Conservation (phyloP, 2,113 vertebrate genomes). For the Lontra canadensis region DNA sequence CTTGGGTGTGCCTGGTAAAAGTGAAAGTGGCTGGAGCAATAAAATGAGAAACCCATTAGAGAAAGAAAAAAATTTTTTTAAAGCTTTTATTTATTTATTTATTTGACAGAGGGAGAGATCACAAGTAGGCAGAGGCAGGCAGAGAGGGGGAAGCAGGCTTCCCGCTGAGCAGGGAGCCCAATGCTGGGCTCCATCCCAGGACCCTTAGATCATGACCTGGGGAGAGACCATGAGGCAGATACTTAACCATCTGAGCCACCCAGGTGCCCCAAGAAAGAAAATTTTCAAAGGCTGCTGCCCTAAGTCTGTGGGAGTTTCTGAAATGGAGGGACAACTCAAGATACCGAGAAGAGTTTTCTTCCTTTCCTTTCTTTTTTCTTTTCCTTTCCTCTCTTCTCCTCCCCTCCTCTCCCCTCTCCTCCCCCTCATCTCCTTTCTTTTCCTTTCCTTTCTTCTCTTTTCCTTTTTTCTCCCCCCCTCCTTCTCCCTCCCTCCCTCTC, state of each 20-base stretch:
- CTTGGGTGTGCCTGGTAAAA: neutral
- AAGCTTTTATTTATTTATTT: too few species aligned
- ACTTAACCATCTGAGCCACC: too few species aligned
- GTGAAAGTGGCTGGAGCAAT: neutral
- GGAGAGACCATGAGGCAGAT: too few species aligned
- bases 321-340: neutral
- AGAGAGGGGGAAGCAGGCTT: too few species aligned
- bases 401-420: rapidly evolving
- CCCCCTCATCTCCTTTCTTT: rapidly evolving
- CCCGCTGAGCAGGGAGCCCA: too few species aligned
- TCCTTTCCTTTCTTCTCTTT: neutral
- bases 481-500: rapidly evolving
- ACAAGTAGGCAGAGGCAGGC: too few species aligned
- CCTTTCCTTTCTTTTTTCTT: too few species aligned
- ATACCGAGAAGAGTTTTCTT: neutral
- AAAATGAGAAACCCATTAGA: neutral
- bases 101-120: too few species aligned
- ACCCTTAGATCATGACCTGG: too few species aligned
- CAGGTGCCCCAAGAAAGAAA: neutral
- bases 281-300: neutral
- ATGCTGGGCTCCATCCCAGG: too few species aligned
- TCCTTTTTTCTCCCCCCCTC: rapidly evolving
- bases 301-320: neutral
- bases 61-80: neutral
- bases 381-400: rapidly evolving